Percentiles rank a stretch among this genome's conserved stretches.
phyloP scores from a whole-genome alignment of 92 coral and sea anemone genomes.

The Paragorgia papillata region DNA sequence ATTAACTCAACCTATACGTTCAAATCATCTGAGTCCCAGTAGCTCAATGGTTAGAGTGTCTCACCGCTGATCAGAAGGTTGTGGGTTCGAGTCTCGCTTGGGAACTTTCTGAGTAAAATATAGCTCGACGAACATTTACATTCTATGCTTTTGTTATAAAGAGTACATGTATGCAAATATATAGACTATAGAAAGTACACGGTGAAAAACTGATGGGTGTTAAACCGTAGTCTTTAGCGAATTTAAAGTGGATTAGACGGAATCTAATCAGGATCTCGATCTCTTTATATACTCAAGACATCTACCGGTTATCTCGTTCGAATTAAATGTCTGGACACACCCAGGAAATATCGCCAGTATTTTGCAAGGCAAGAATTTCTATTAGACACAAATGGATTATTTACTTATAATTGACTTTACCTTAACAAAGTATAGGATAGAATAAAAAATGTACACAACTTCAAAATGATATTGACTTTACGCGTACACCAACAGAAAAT shows the following conservation, averaged over 20 bases:
- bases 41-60: no score
- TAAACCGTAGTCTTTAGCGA: no score
- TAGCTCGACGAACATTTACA: no score
- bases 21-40: no score
- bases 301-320: slow-evolving; percentile 14
- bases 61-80: no score
- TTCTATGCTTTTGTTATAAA: no score
- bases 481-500: not conserved
- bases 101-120: no score
- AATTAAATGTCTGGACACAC: slow-evolving; percentile 29
- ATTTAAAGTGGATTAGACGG: slow-evolving; percentile 11
- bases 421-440: not conserved
- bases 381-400: not conserved
- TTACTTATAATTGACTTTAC: not conserved
- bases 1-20: no score
- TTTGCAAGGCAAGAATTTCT: not conserved
- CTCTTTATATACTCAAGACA: slow-evolving; percentile 20
- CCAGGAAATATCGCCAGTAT: slow-evolving; percentile 28
- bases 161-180: no score
- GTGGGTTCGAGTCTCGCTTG: no score
- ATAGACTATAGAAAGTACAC: no score
- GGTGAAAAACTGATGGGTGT: no score
- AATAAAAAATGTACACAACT: not conserved
- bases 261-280: slow-evolving; percentile 29
- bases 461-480: not conserved